Conservation (phyloP, 2,113 vertebrate species). For the Orthonyx spaldingii region DNA sequence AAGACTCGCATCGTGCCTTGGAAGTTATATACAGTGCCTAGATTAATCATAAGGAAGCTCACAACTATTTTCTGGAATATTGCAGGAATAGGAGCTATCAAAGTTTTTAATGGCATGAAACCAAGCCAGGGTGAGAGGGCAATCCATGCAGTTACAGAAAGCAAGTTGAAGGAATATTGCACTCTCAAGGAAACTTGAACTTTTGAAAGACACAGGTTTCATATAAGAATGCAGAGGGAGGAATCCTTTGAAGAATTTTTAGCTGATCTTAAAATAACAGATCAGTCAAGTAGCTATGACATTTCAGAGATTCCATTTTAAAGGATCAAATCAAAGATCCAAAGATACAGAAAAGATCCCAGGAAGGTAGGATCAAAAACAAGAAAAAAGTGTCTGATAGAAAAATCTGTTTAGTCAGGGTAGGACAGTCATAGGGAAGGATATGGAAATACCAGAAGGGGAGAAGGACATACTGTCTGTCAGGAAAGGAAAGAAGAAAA, state of each 20-base stretch:
- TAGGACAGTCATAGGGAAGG: neutral
- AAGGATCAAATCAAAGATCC: neutral
- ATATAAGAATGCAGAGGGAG: neutral
- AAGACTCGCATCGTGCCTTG: neutral
- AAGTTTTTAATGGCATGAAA: slow-evolving; percentile 10
- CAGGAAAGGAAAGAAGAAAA: neutral
- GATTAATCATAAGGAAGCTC: slow-evolving; percentile 15
- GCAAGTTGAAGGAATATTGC: neutral
- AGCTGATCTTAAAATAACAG: neutral
- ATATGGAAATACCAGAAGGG: neutral
- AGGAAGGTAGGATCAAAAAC: neutral
- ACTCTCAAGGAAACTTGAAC: neutral
- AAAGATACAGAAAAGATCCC: neutral
- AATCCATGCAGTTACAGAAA: neutral
- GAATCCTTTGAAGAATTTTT: slow-evolving; percentile 47
- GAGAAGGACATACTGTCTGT: neutral
- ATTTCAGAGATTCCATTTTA: slow-evolving; percentile 1
- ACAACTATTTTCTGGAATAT: slow-evolving; percentile 4
- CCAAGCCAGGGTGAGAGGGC: slow-evolving; percentile 10
- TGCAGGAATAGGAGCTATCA: neutral
- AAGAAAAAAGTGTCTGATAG: neutral
- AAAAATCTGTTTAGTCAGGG: neutral
- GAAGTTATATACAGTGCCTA: neutral
- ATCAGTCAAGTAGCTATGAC: neutral
- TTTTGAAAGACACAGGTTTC: neutral